Percentiles rank a stretch among this genome's conserved stretches.
These are phyloP conservation scores for Andricus grossulariae DNA, from an alignment of 1,140 invertebrate species.

Conservation along the genomic window DNA sequence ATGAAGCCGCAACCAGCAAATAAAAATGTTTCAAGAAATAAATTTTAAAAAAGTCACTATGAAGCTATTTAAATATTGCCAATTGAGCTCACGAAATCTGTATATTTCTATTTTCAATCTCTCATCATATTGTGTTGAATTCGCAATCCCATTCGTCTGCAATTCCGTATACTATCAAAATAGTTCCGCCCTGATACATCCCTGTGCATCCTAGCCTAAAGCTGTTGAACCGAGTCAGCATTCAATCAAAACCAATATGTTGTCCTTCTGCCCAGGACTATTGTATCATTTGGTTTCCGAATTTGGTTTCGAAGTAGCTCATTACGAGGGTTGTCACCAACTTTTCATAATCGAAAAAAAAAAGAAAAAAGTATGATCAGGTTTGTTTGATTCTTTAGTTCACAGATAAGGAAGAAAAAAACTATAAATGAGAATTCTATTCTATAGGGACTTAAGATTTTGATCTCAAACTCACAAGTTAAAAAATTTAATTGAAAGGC, in stretches of 20 bases:
- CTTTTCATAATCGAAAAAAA: conserved; percentile 20
- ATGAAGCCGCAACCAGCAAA: no score
- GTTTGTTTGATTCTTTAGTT: not conserved
- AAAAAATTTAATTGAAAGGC: no score
- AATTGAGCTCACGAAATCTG: conserved; percentile 32
- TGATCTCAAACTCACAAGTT: no score
- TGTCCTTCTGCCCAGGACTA: not conserved
- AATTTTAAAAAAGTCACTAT: not conserved
- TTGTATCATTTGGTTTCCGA: not conserved
- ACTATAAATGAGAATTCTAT: not conserved
- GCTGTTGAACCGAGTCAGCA: conserved; percentile 34
- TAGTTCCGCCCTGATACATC: conserved; percentile 33
- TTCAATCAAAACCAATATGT: conserved; percentile 52
- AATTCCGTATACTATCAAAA: conserved; percentile 33
- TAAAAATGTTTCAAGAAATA: no score
- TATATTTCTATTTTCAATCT: not conserved
- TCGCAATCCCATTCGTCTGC: conserved; percentile 26
- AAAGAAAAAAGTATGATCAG: not conserved
- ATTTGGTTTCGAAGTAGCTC: not conserved
- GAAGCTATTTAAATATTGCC: not conserved
- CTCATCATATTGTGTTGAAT: conserved; percentile 10
- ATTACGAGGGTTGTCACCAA: not conserved
- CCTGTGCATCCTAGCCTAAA: not conserved
- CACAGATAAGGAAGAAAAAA: not conserved
- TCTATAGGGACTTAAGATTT: no score